Evolutionary conservation across 2,888 invertebrate species (phyloP), one percentile per base, ranked within the genome.

Genomic region (Trachelus troglodyta): DNA sequence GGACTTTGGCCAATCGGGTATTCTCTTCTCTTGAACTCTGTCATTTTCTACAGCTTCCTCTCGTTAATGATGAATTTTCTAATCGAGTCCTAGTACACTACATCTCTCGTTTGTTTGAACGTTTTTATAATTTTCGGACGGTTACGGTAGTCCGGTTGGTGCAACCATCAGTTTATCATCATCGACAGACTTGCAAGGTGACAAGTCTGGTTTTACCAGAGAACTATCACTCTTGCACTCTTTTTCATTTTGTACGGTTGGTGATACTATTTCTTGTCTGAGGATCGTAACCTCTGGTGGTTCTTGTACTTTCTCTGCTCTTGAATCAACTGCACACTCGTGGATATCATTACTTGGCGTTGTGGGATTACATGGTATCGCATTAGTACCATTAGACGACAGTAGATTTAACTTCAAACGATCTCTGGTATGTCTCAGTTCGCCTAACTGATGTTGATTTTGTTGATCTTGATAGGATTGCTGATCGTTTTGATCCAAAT

Each of bases 381-480:
- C 34, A 56, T 81, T 71, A 76, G 75, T 74, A 31, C 82, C 82
- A 35, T 82, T 83, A 1, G 84, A 83, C 4, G 83, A 82, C 75
- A 94, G 94, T 37, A 96, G 91, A 90, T 96, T 95, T 12, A 96
- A 92, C 88, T 95, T 96, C 30, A 96, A 92, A 81, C 94, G 93
- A 89, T 95, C 95, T 80, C 95, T 92, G 9, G 96, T 96, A 88
- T 96, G 96, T 23, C 96, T 91, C 69, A 96, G 90, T 15, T 96
- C 96, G 34, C 96, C 96, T 12, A 96, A 91, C 35, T 90, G 89
- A 33, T 84, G 87, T 56, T 84, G 85, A 76, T 90, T 34, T 31
- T 84, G 87, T 56, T 84, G 85, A 76, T 90, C 71, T 31, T 76
- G 77, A 15, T 77, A 73, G 30, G 69, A 23, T 40, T 31, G 34